Base-by-base conservation (phyloP, 2,888 invertebrate genomes). In the Cephus nigrinus region DNA sequence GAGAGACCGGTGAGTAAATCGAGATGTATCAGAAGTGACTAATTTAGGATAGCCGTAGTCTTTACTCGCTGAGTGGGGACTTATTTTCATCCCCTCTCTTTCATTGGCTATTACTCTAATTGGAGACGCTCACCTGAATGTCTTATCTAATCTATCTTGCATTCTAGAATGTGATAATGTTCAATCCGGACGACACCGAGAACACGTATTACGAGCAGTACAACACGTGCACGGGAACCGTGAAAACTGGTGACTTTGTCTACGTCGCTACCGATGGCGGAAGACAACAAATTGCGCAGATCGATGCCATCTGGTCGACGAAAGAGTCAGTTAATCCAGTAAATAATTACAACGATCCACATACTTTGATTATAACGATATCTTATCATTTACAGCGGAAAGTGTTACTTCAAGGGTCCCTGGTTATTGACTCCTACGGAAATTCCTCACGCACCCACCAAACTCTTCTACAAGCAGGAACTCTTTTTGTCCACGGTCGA, bases 281-380 rank as follows among this genome's bases (percentile, higher is more conserved):
- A 74, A 95, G 96, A 91, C 98, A 98, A 90, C 95, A 97, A 86
- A 96, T 99, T 81, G 97, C 98, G 15, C 96, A 98, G 91, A 96
- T 99, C 82, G 98, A 99, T 90, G 95, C 96, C 79, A 96, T 99
- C 89, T 99, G 98, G 98, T 97, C 97, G 87, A 97, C 97, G 73
- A 95, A 95, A 90, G 95, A 96, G 97, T 97, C 92, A 94, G 95
- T 94, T 74, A 30, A 11, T 5, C 36, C 30, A 68, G n/a, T 34
- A 33, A 12, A 33, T 15, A 68, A 34, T 32, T 31, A 34, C 15
- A 0, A 69, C 11, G 30, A 30, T 12, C 32, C 5, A 69, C 11
- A 32, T 30, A 9, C 4, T 30, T 30, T 11, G 4, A 69, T 69
- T 0, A 3, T 15, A 9, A n/a, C 9, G 12, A 69, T 69, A 30